These are phyloP conservation scores for Cataglyphis hispanica DNA, from an alignment of 1,140 invertebrate genomes.

Conservation along the genomic window DNA sequence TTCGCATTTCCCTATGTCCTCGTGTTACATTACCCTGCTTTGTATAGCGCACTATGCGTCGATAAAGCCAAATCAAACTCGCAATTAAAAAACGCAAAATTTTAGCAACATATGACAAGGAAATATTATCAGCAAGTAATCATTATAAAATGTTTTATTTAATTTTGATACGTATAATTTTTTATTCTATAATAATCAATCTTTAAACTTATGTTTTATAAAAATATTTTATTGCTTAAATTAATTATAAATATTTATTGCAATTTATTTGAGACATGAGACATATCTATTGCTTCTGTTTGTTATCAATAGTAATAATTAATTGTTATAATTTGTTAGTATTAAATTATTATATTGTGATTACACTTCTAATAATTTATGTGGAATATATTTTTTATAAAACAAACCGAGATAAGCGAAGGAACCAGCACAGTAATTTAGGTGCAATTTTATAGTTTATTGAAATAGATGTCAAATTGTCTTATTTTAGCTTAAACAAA, in stretches of 20 bases:
- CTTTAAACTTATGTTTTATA: background rate
- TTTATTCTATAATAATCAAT: background rate
- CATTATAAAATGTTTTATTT: background rate
- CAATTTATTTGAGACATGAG: background rate
- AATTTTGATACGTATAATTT: background rate
- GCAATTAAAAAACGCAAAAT: constrained; percentile 9
- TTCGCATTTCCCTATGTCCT: constrained; percentile 28
- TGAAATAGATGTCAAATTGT: too few species aligned
- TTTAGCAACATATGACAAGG: background rate
- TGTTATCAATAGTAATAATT: background rate
- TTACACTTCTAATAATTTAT: background rate
- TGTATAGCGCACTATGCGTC: constrained; percentile 45
- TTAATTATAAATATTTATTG: background rate
- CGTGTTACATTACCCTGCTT: constrained; percentile 46
- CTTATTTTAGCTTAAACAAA: too few species aligned
- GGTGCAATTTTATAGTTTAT: too few species aligned
- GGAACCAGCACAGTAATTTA: too few species aligned
- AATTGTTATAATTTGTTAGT: background rate
- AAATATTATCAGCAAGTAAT: constrained; percentile 17
- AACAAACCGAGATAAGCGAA: too few species aligned
- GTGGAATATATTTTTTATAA: background rate
- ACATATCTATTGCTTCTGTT: background rate
- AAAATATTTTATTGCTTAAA: background rate
- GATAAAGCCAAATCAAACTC: constrained; percentile 44
- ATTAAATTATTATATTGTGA: constrained; percentile 27